A percentile compares a stretch with the other conserved stretches of the same genome.
Conservation (phyloP, 2,797 vertebrate genomes). For the Eulemur rubriventer region DNA sequence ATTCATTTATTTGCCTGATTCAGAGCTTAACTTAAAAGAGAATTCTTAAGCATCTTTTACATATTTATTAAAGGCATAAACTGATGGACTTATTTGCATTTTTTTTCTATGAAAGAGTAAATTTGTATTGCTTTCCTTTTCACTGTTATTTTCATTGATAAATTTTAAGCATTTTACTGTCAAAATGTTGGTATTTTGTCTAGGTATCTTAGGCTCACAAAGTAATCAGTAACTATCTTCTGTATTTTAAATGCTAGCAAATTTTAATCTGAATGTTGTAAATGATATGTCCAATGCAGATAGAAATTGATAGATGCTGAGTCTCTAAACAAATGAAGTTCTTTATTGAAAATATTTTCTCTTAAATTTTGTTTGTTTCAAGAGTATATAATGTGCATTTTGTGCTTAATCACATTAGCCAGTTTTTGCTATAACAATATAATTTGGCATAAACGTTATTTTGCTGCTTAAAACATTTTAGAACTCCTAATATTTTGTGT, state of each 20-base stretch:
- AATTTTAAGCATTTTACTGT: background rate
- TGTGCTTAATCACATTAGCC: background rate
- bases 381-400: background rate
- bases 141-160: background rate
- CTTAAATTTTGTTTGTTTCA: background rate
- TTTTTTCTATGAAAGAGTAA: background rate
- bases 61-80: background rate
- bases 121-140: background rate
- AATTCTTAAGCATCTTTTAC: background rate
- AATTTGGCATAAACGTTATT: background rate
- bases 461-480: background rate
- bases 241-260: background rate
- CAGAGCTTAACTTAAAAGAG: background rate
- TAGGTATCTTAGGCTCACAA: background rate
- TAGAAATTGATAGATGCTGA: background rate
- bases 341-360: slow-evolving; percentile 16
- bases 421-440: background rate
- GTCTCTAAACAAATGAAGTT: background rate
- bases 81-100: background rate
- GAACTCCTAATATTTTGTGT: background rate
- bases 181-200: background rate
- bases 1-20: background rate
- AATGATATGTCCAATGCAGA: background rate
- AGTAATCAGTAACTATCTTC: background rate
- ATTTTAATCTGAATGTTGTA: background rate